Evolutionary conservation across 2,888 invertebrate species (phyloP).

Genomic region (Drosophila kanekoi): DNA sequence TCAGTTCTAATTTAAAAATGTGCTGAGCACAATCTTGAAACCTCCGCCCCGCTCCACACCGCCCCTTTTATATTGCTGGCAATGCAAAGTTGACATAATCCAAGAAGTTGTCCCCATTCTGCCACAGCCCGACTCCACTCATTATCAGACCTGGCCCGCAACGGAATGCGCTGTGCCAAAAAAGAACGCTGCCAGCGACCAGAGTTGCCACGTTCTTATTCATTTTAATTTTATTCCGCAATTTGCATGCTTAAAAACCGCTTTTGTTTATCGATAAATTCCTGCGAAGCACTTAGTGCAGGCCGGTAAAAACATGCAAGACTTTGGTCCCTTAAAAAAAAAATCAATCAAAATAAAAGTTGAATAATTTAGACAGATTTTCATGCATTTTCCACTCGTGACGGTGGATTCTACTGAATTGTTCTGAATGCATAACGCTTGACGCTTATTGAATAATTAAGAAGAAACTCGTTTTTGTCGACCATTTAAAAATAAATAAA

Average conservation of each 20-base stretch:
- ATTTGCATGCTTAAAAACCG: slow-evolving; percentile 24
- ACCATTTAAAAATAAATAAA: too few relatives aligned
- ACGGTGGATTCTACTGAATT: too few relatives aligned
- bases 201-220: slow-evolving; percentile 27
- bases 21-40: slow-evolving; percentile 50
- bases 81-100: slow-evolving; percentile 57
- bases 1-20: slow-evolving; percentile 53
- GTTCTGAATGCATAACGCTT: too few relatives aligned
- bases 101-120: slow-evolving; percentile 26
- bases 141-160: slow-evolving; percentile 42
- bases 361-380: not conserved
- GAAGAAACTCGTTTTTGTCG: too few relatives aligned
- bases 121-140: slow-evolving; percentile 17
- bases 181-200: slow-evolving; percentile 25
- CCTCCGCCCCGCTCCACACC: not conserved
- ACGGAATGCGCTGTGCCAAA: slow-evolving; percentile 22
- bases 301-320: slow-evolving; percentile 1
- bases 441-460: too few relatives aligned
- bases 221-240: not conserved
- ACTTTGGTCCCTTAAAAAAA: not conserved
- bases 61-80: slow-evolving; percentile 8
- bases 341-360: not conserved
- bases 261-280: slow-evolving; percentile 24
- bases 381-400: too few relatives aligned
- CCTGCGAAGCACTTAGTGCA: slow-evolving; percentile 10